phyloP scores from a whole-genome alignment of 2,888 invertebrate genomes.

The Heteromurus nitidus region DNA sequence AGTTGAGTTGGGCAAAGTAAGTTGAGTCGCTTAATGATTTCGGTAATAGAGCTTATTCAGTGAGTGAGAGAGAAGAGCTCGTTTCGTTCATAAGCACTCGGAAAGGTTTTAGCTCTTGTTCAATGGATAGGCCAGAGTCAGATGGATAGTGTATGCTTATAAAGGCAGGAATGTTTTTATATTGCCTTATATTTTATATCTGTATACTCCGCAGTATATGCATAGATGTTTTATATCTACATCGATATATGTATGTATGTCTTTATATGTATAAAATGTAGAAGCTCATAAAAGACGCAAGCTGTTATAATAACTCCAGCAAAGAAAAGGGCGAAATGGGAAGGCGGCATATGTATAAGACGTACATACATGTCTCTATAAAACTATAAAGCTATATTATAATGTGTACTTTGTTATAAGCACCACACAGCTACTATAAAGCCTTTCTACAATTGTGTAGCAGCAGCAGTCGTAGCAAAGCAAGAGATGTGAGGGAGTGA shows the following conservation, averaged over 20 bases:
- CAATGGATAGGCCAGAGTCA: constrained; percentile 35
- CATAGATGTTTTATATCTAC: neutral
- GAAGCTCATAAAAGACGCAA: constrained; percentile 56
- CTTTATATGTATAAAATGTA: constrained; percentile 7
- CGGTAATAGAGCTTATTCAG: constrained; percentile 60
- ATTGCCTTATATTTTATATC: too few species aligned
- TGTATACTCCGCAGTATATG: too few species aligned
- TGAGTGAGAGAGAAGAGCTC: constrained; percentile 9
- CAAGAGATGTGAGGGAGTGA: constrained; percentile 49
- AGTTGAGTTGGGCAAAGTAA: constrained; percentile 30
- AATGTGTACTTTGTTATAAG: neutral
- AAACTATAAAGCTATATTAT: constrained; percentile 11
- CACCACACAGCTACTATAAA: constrained; percentile 22
- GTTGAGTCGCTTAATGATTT: constrained; percentile 62
- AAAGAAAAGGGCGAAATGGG: constrained; percentile 32
- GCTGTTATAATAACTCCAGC: constrained; percentile 62
- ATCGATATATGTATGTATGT: neutral
- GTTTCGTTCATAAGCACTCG: constrained; percentile 37
- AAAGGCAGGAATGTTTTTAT: too few species aligned
- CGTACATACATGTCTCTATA: neutral
- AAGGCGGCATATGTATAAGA: neutral
- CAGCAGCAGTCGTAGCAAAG: constrained; percentile 21
- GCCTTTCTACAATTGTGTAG: constrained; percentile 35
- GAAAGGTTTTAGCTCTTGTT: constrained; percentile 39
- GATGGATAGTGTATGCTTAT: neutral